phyloP scores from a whole-genome alignment of 1,140 invertebrate genomes.

The Drosophila melanogaster region Release_6_plus_ISO1_MT NC_004354.4:1605001-1605500 shows the following conservation, averaged over 20 bases:
- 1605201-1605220: conserved; percentile 76
- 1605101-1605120: conserved; percentile 28
- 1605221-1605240: conserved; percentile 10
- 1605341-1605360: conserved; percentile 50
- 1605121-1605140: conserved; percentile 2
- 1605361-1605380: conserved; percentile 34
- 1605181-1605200: conserved; percentile 69
- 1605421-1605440: conserved; percentile 17
- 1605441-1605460: conserved; percentile 59
- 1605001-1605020: neutral
- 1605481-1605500: conserved; percentile 1
- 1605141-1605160: conserved; percentile 22
- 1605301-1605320: conserved; percentile 65
- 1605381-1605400: conserved; percentile 3
- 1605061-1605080: conserved; percentile 24
- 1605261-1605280: conserved; percentile 30
- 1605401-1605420: neutral
- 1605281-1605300: conserved; percentile 68
- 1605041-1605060: conserved; percentile 8
- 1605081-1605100: conserved; percentile 20
- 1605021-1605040: neutral
- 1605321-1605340: conserved; percentile 70
- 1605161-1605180: conserved; percentile 53
- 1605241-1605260: neutral
- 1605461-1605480: conserved; percentile 1